These are phyloP conservation scores for Drosophila sordidapex DNA, from an alignment of 2,888 invertebrate genomes.

Conservation along the genomic window DNA sequence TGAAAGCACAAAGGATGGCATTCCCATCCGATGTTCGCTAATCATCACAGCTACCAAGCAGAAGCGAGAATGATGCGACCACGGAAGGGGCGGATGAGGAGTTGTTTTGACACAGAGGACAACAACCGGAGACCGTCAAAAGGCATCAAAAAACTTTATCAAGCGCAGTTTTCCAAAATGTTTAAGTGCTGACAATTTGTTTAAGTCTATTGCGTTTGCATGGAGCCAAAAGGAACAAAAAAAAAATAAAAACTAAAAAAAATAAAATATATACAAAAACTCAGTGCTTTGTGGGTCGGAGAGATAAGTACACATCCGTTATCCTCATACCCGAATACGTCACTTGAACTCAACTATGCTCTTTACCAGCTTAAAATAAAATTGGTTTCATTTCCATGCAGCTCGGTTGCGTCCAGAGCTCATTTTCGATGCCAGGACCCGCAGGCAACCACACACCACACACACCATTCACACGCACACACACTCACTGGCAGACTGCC, in stretches of 20 bases:
- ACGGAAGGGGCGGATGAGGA: background rate
- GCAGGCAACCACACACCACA: constrained; percentile 20
- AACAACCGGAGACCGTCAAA: constrained; percentile 18
- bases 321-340: constrained; percentile 25
- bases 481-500: background rate
- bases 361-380: constrained; percentile 73
- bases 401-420: constrained; percentile 46
- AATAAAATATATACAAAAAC: constrained; percentile 24
- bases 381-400: constrained; percentile 68
- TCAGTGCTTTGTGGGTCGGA: constrained; percentile 19
- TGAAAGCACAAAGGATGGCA: constrained; percentile 11
- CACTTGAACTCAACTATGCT: constrained; percentile 74
- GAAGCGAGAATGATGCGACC: constrained; percentile 17
- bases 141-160: constrained; percentile 63
- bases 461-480: constrained; percentile 2
- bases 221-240: constrained; percentile 6
- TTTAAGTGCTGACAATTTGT: constrained; percentile 75
- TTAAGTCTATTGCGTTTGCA: constrained; percentile 66
- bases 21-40: constrained; percentile 50
- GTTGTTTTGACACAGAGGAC: constrained; percentile 7
- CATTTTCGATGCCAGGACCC: constrained; percentile 35
- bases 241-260: constrained; percentile 5
- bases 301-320: constrained; percentile 68
- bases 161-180: constrained; percentile 73
- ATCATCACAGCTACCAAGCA: constrained; percentile 68